Conservation (phyloP, 1,140 invertebrate species). For the Chelonus insularis region DNA sequence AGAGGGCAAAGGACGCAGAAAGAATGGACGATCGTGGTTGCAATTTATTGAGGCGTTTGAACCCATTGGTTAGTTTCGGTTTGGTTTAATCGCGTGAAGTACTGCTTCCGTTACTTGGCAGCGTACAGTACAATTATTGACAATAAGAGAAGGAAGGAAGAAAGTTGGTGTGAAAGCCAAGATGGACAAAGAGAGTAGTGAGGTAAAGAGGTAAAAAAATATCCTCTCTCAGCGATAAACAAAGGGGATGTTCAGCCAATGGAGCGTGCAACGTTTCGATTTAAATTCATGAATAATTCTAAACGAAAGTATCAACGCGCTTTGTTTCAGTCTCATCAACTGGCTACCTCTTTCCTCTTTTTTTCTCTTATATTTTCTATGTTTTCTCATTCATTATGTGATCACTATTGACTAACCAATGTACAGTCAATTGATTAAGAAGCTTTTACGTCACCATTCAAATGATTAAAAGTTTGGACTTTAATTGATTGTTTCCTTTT, state of each 20-base stretch:
- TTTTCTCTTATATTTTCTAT: background rate
- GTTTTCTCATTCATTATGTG: background rate
- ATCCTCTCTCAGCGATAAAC: background rate
- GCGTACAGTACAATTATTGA: slow-evolving; percentile 39
- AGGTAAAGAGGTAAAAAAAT: background rate
- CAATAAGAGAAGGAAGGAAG: background rate
- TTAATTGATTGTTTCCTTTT: too few species aligned
- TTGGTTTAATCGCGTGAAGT: slow-evolving; percentile 45
- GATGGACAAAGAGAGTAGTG: background rate
- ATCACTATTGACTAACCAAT: slow-evolving; percentile 21
- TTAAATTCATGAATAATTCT: slow-evolving; percentile 55
- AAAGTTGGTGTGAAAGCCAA: background rate
- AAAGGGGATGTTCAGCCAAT: slow-evolving; percentile 34
- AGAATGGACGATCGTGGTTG: too few species aligned
- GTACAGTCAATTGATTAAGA: slow-evolving; percentile 26
- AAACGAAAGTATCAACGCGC: slow-evolving; percentile 11
- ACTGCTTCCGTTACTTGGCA: slow-evolving; percentile 41
- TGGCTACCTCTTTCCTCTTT: background rate
- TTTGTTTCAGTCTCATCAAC: slow-evolving; percentile 17
- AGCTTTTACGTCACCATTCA: too few species aligned
- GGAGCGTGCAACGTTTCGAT: slow-evolving; percentile 45
- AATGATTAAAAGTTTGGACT: too few species aligned
- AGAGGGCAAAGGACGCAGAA: too few species aligned
- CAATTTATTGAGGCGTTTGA: too few species aligned
- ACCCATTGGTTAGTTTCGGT: too few species aligned